Percentiles rank a stretch among this genome's conserved stretches.
phyloP scores from a whole-genome alignment of 2,888 invertebrate species.

The Lumbricus terrestris region DNA sequence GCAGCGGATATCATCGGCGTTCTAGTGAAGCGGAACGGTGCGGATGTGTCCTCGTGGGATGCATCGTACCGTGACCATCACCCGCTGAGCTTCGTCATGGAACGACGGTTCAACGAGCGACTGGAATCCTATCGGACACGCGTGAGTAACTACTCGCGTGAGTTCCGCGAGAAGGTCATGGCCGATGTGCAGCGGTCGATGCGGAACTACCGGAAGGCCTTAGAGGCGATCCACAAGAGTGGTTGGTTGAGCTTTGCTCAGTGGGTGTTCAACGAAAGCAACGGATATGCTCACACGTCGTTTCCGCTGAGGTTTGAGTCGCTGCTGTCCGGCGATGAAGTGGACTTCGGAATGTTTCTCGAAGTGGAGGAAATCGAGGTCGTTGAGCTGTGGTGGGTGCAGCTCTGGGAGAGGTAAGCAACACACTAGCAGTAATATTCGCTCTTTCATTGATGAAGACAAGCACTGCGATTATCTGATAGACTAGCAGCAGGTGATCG shows the following conservation, averaged over 20 bases:
- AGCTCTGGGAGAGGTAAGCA: slow-evolving; percentile 37
- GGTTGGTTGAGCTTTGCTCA: slow-evolving; percentile 50
- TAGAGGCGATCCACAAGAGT: slow-evolving; percentile 46
- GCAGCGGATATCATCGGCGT: slow-evolving; percentile 35
- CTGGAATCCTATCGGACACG: slow-evolving; percentile 26
- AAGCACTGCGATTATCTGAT: too few species aligned
- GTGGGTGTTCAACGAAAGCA: slow-evolving; percentile 34
- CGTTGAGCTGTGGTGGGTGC: slow-evolving; percentile 32
- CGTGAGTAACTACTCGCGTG: slow-evolving; percentile 26
- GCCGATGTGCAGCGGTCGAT: slow-evolving; percentile 25
- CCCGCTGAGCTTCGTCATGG: slow-evolving; percentile 35
- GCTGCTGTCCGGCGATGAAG: slow-evolving; percentile 31
- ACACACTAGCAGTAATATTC: background rate
- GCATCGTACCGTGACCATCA: slow-evolving; percentile 25
- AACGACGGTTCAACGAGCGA: slow-evolving; percentile 18
- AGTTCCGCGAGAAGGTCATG: slow-evolving; percentile 25
- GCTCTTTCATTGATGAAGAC: too few species aligned
- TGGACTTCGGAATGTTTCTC: slow-evolving; percentile 37
- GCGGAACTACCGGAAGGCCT: slow-evolving; percentile 43
- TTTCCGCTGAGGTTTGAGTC: background rate
- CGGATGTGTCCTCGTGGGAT: background rate
- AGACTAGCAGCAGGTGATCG: too few species aligned
- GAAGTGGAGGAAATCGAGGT: slow-evolving; percentile 37
- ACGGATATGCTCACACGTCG: slow-evolving; percentile 8
- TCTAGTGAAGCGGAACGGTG: slow-evolving; percentile 29